phyloP scores from a whole-genome alignment of 2,797 vertebrate genomes.

The Chromis chromis region DNA sequence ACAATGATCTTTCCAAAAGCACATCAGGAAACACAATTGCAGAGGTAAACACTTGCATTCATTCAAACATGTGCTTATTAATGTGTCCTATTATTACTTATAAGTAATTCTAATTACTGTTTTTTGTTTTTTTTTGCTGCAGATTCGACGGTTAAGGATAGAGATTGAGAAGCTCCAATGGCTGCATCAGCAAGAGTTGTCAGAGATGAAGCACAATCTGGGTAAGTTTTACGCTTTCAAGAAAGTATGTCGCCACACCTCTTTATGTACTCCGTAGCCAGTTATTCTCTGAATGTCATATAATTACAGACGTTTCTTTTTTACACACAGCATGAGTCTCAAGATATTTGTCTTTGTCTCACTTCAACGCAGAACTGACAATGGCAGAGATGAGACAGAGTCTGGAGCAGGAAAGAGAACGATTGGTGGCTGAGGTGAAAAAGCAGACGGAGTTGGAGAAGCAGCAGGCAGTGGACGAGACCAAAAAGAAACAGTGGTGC shows the following conservation, averaged over 20 bases:
- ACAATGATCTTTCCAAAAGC: slow-evolving; percentile 97
- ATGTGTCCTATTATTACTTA: neutral
- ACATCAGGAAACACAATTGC: slow-evolving; percentile 96
- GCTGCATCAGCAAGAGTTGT: slow-evolving; percentile 97
- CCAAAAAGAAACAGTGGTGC: slow-evolving; percentile 99
- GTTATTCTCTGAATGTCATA: neutral
- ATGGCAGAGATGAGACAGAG: slow-evolving; percentile 99
- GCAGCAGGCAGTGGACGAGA: slow-evolving; percentile 96
- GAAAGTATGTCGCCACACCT: neutral
- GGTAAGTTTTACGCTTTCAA: slow-evolving; percentile 78
- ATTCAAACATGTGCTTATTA: neutral
- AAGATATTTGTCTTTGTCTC: slow-evolving; percentile 8
- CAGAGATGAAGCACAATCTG: slow-evolving; percentile 98
- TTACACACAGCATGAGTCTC: neutral
- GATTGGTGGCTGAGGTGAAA: slow-evolving; percentile 94
- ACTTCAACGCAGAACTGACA: slow-evolving; percentile 90
- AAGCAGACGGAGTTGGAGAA: slow-evolving; percentile 96
- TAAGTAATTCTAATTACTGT: neutral
- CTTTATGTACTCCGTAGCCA: neutral
- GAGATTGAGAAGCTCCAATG: slow-evolving; percentile 99
- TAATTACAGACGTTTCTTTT: neutral
- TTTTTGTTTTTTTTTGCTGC: slow-evolving; percentile 13
- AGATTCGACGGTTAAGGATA: slow-evolving; percentile 96
- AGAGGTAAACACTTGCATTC: slow-evolving; percentile 84
- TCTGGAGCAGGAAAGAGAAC: slow-evolving; percentile 95